Base-by-base conservation (phyloP, 2,888 invertebrate species). In the Plagodis dolabraria region DNA sequence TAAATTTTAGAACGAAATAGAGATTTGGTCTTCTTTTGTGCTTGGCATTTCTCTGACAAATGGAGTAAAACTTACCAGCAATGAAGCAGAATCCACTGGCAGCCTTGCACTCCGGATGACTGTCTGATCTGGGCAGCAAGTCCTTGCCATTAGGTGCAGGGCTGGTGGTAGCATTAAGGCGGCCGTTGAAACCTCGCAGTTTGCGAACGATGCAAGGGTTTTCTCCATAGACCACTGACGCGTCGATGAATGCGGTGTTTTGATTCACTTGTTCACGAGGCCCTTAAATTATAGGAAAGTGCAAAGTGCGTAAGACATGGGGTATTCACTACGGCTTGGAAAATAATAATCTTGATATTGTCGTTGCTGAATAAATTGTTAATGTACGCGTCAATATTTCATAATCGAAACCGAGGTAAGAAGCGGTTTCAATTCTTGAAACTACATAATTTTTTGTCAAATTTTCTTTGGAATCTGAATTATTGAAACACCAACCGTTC, bases 191-290 rank as follows among this genome's bases (percentile, higher is more conserved):
- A 0, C 97, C 95, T 48, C 98, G 94, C 34, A 99, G 91, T 54
- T 95, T 94, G 44, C 95, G 94, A 0, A 96, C 94, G 38, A 97
- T 95, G 79, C 98, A 98, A 1, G 94, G 93, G 75, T 98, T 97
- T 78, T 98, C 98, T 0, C 99, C 99, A 77, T 99, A 99, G 33
- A 99, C 92, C 65, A 96, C 96, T 0, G 98, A 98, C 0, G 93
- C 96, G 77, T 98, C 98, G 54, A 99, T 91, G 86, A 96, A 99
- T 0, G 97, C 97, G 0, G 98, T 97, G 79, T 98, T 98, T 80
- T 98, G 97, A 84, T 99, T 99, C 11, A 98, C 96, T 91, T 98
- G 98, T 74, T 98, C 98, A 60, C 99, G 94, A 0, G 98, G 96
- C 8, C 98, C 96, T 94, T 22, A 22, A 22, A 22, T 22, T 22